These are phyloP conservation scores for Dipus sagitta DNA, from an alignment of 2,797 vertebrate species.

Conservation along the genomic window DNA sequence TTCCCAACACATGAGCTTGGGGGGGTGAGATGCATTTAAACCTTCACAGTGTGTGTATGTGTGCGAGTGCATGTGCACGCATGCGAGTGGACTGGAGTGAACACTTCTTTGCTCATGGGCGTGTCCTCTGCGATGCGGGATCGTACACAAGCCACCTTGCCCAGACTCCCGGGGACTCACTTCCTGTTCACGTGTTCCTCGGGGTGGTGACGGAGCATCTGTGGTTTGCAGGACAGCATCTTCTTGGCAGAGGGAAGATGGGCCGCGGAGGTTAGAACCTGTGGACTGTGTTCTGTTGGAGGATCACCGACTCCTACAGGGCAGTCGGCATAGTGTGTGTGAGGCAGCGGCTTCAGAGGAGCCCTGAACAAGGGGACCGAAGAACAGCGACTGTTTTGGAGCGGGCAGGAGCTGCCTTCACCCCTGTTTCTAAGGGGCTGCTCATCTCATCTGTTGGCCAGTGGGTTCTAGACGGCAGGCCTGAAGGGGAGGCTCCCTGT, in stretches of 20 bases:
- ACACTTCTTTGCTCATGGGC: neutral
- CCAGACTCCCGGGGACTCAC: neutral
- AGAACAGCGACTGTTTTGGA: neutral
- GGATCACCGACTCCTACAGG: neutral
- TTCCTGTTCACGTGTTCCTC: neutral
- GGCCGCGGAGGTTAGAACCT: neutral
- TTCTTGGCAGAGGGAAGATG: neutral
- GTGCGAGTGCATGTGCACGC: neutral
- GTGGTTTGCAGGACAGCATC: neutral
- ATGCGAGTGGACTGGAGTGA: too few species aligned
- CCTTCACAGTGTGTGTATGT: too few species aligned
- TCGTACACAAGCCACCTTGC: neutral
- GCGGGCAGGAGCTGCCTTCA: neutral
- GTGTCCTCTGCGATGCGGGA: neutral
- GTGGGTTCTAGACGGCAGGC: neutral
- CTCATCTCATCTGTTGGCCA: fast-evolving
- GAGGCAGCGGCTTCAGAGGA: neutral
- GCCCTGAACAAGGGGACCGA: neutral
- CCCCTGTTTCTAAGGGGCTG: neutral
- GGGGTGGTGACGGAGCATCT: neutral
- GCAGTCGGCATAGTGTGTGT: neutral
- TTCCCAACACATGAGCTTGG: too few species aligned
- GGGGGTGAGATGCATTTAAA: too few species aligned
- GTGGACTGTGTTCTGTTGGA: neutral
- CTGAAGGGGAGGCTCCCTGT: neutral